Percentiles rank a stretch among this genome's conserved stretches.
These are phyloP conservation scores for Aspidiotus destructor DNA, from an alignment of 2,888 invertebrate species.

Conservation along the genomic window DNA sequence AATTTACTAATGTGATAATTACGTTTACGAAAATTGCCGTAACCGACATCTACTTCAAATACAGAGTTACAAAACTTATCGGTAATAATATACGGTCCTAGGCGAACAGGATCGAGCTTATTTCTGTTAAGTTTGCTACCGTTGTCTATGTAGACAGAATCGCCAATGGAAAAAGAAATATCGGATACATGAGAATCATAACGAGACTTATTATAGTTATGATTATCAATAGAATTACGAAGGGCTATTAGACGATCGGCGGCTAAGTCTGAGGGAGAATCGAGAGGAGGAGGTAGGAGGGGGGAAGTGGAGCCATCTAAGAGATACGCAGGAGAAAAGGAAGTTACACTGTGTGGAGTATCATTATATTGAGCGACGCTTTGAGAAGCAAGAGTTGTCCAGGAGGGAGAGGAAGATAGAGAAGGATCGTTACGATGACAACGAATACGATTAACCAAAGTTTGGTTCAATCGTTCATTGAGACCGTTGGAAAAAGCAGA, in stretches of 20 bases:
- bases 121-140: neutral
- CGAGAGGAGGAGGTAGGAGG: neutral
- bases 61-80: neutral
- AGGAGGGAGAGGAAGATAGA: slow-evolving; percentile 33
- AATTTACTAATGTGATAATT: neutral
- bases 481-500: slow-evolving; percentile 19
- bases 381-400: slow-evolving; percentile 36
- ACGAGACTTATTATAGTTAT: neutral
- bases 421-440: neutral
- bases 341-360: slow-evolving; percentile 29
- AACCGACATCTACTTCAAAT: neutral
- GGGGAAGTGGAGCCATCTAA: neutral
- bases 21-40: neutral
- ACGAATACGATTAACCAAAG: neutral
- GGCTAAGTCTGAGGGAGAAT: neutral
- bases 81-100: neutral
- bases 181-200: neutral
- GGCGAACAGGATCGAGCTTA: neutral
- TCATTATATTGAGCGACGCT: slow-evolving; percentile 35
- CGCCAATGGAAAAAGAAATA: neutral
- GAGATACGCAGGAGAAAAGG: neutral
- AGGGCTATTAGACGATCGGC: neutral
- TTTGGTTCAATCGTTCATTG: slow-evolving; percentile 1
- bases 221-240: neutral
- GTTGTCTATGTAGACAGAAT: neutral